A percentile compares a stretch with the other conserved stretches of the same genome.
Conservation (phyloP, 2,113 vertebrate species). For the Anolis carolinensis region DNA sequence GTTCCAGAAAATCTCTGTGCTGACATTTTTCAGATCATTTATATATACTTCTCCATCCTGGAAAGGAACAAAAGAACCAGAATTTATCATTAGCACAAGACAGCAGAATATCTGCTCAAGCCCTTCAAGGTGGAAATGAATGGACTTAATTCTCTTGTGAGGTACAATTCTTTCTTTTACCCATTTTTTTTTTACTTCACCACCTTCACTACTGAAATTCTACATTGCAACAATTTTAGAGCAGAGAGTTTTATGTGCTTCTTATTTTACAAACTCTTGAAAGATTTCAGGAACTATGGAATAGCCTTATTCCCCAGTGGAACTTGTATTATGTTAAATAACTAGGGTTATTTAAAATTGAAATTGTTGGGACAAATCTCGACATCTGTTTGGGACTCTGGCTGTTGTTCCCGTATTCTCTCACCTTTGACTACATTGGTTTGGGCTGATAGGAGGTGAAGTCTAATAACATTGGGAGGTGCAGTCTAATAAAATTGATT, state of each 20-base stretch:
- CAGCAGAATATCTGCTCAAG: not conserved
- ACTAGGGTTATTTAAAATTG: not conserved
- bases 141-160: not conserved
- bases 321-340: too few species aligned
- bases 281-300: too few species aligned
- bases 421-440: not conserved
- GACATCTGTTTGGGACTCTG: not conserved
- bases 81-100: not conserved
- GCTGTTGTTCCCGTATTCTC: not conserved
- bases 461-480: not conserved
- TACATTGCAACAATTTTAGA: not conserved
- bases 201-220: not conserved
- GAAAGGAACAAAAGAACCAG: slow-evolving; percentile 21
- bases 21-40: slow-evolving; percentile 78
- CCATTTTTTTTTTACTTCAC: not conserved
- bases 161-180: not conserved
- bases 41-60: slow-evolving; percentile 94
- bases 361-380: not conserved
- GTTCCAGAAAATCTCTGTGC: slow-evolving; percentile 86
- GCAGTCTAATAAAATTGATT: too few species aligned
- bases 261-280: too few species aligned
- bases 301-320: too few species aligned
- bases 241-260: too few species aligned
- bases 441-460: not conserved
- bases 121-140: not conserved